phyloP scores from a whole-genome alignment of 2,797 vertebrate species.

The Mormyrus hasselquistii region DNA sequence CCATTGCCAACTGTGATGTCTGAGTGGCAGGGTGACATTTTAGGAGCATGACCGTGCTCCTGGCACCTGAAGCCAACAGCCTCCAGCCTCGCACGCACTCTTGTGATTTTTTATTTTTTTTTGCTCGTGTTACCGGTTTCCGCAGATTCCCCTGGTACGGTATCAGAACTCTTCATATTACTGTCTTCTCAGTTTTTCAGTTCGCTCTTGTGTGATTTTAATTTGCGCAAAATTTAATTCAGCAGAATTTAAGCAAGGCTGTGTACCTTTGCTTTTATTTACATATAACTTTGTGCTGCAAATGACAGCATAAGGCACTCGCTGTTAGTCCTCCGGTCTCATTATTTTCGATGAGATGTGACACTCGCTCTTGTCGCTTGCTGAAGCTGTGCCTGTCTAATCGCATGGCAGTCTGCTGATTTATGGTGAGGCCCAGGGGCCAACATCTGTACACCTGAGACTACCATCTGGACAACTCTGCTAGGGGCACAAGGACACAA shows the following conservation, averaged over 20 bases:
- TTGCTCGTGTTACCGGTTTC: not conserved
- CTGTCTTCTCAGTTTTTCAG: not conserved
- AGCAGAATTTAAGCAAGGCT: not conserved
- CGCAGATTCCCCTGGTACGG: not conserved
- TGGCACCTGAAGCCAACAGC: not conserved
- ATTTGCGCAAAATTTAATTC: not conserved
- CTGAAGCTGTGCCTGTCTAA: not conserved
- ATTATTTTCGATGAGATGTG: not conserved
- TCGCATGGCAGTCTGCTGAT: not conserved
- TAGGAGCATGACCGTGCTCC: not conserved
- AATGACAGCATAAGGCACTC: not conserved
- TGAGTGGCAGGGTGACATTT: not conserved
- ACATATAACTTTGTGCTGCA: not conserved
- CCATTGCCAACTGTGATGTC: not conserved
- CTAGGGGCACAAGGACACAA: not conserved
- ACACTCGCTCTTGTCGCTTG: not conserved
- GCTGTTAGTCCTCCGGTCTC: not conserved
- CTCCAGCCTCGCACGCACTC: not conserved
- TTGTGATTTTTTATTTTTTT: not conserved
- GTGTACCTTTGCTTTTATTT: not conserved
- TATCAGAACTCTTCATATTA: not conserved
- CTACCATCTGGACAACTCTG: slow-evolving; percentile 8
- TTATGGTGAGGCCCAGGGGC: not conserved
- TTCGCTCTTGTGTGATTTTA: not conserved
- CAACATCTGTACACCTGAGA: slow-evolving; percentile 13